Percentiles rank a stretch among this genome's conserved stretches.
phyloP scores from a whole-genome alignment of 2,888 invertebrate species.

The Mantis religiosa region DNA sequence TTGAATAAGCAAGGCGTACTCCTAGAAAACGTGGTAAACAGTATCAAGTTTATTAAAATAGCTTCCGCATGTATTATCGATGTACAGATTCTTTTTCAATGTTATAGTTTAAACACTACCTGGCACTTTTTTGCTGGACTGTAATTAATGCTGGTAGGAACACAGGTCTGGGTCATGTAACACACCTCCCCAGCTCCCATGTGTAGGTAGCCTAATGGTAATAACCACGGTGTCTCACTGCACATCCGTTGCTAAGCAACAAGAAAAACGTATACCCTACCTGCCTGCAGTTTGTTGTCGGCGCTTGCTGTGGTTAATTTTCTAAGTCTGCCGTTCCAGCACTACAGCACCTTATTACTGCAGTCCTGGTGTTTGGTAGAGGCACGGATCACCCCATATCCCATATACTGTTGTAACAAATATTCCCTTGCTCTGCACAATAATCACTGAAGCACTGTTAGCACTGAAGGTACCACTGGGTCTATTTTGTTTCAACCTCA shows the following conservation, averaged over 20 bases:
- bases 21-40: no score
- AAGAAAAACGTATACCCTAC: background rate
- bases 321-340: background rate
- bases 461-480: no score
- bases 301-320: background rate
- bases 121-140: background rate
- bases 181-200: background rate
- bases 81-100: no score
- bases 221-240: background rate
- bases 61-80: no score
- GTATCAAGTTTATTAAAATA: no score
- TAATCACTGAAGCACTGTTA: no score
- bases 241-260: background rate
- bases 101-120: background rate
- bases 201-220: background rate
- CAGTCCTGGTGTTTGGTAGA: background rate
- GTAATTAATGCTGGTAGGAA: background rate
- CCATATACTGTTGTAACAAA: no score
- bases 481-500: no score
- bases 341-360: background rate
- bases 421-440: no score
- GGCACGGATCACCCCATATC: no score
- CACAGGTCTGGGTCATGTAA: background rate
- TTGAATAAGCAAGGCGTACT: no score
- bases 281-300: background rate